These are phyloP conservation scores for Sclerurus mexicanus DNA, from an alignment of 2,113 vertebrate genomes.

Conservation along the genomic window DNA sequence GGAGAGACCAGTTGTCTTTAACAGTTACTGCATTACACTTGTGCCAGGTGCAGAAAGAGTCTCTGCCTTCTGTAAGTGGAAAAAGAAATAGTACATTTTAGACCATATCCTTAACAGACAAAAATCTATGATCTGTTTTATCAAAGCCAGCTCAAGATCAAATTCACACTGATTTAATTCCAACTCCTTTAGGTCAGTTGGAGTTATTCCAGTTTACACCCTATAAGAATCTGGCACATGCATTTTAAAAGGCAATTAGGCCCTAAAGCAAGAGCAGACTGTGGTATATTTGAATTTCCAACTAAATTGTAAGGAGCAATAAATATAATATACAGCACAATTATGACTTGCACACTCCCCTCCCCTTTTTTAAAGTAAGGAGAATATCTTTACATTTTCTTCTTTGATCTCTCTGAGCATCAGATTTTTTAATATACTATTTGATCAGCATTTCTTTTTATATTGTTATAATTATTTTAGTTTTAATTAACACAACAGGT, in stretches of 20 bases:
- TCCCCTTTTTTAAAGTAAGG: neutral
- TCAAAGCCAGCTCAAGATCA: constrained; percentile 51
- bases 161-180: constrained; percentile 44
- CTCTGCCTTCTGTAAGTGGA: neutral
- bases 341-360: neutral
- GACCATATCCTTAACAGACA: constrained; percentile 14
- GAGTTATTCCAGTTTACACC: constrained; percentile 44
- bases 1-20: neutral
- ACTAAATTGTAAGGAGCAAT: constrained; percentile 15
- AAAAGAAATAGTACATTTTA: neutral
- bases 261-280: constrained; percentile 24
- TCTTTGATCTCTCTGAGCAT: constrained; percentile 16
- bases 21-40: neutral
- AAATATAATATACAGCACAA: neutral
- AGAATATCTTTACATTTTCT: neutral
- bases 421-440: neutral
- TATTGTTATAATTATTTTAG: neutral
- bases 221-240: constrained; percentile 28
- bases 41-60: neutral
- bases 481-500: constrained; percentile 22
- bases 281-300: constrained; percentile 29
- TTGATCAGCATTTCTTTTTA: neutral
- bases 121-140: constrained; percentile 42
- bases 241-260: constrained; percentile 49
- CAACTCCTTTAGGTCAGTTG: constrained; percentile 38